These are phyloP conservation scores for Craseonycteris thonglongyai DNA, from an alignment of 2,113 vertebrate genomes.

Conservation along the genomic window DNA sequence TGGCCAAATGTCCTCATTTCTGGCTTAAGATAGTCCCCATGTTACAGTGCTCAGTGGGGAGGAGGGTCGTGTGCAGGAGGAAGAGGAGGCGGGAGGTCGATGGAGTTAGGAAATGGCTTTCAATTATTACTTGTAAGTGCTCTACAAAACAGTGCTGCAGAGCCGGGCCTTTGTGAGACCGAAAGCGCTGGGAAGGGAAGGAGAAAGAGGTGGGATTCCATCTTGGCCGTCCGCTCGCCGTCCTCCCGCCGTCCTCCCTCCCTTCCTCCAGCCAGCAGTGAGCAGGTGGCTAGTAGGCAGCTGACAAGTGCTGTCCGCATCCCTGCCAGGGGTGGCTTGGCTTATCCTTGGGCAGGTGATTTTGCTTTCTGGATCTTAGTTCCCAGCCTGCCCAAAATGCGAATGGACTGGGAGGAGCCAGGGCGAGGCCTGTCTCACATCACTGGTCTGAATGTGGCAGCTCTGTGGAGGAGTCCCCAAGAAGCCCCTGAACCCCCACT, in stretches of 20 bases:
- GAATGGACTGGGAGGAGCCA: background rate
- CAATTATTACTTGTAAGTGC: fast-evolving
- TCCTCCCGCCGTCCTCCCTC: no score
- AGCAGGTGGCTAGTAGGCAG: no score
- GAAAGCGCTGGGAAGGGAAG: background rate
- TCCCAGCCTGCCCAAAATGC: background rate
- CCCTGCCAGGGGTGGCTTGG: background rate
- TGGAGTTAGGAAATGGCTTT: background rate
- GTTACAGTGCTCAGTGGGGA: background rate
- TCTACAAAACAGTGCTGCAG: fast-evolving
- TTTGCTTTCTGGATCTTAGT: background rate
- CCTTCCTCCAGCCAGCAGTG: background rate
- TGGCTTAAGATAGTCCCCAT: fast-evolving
- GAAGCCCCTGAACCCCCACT: background rate
- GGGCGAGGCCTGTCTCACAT: background rate
- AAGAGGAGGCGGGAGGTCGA: no score
- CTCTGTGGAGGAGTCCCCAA: background rate
- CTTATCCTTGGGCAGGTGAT: background rate
- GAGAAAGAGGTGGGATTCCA: background rate
- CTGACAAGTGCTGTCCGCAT: fast-evolving
- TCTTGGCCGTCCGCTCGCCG: fast-evolving
- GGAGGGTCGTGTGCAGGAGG: background rate
- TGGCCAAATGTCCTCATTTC: background rate
- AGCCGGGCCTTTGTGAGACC: no score
- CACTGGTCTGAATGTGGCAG: fast-evolving